These are phyloP conservation scores for Stomatorhinus ivindoensis DNA, from an alignment of 2,113 vertebrate species.

Conservation along the genomic window DNA sequence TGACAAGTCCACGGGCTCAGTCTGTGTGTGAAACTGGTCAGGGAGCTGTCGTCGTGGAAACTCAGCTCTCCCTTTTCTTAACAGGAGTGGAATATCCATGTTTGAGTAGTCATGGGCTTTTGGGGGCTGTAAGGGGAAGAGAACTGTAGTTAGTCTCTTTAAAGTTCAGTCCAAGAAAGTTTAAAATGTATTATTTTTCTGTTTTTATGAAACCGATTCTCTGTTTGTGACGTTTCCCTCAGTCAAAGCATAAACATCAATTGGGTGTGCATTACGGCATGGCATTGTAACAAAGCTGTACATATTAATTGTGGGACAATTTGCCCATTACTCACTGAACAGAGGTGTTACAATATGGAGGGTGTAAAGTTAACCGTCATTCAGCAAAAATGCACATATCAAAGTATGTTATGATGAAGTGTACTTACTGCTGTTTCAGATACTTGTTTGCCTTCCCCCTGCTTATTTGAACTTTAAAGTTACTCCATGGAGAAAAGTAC, in stretches of 20 bases:
- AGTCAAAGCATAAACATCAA: neutral
- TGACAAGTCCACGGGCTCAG: constrained; percentile 83
- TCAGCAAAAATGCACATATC: neutral
- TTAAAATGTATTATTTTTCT: neutral
- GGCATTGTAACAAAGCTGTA: neutral
- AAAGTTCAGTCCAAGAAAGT: neutral
- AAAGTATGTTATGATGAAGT: neutral
- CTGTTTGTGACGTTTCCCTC: neutral
- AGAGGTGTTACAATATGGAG: neutral
- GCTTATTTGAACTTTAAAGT: constrained; percentile 3
- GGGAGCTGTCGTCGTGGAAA: constrained; percentile 66
- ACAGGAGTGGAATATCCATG: constrained; percentile 73
- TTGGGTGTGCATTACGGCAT: neutral
- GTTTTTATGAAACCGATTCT: neutral
- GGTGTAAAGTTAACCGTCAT: neutral
- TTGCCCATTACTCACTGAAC: neutral
- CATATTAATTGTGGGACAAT: neutral
- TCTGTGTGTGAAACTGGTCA: constrained; percentile 79
- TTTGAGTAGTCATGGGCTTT: constrained; percentile 71
- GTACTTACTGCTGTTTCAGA: neutral
- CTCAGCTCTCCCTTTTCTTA: constrained; percentile 75
- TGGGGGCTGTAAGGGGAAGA: constrained; percentile 67
- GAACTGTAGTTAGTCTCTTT: constrained; percentile 17
- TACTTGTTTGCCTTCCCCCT: neutral
- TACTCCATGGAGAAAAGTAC: neutral